These are phyloP conservation scores for Megalopta genalis DNA, from an alignment of 1,140 invertebrate genomes.

Conservation along the genomic window DNA sequence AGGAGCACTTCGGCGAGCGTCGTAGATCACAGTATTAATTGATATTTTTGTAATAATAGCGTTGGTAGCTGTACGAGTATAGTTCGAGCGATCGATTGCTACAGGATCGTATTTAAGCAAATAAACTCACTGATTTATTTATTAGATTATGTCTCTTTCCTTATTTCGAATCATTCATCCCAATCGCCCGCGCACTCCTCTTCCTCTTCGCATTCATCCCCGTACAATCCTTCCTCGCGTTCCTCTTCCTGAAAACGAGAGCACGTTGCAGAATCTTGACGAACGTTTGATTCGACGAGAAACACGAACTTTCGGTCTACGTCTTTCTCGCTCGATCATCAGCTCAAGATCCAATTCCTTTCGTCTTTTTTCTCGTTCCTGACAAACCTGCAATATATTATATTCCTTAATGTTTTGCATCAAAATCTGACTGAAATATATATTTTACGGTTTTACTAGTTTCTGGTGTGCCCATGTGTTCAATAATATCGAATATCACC, in stretches of 20 bases:
- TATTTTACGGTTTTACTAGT: no score
- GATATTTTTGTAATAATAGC: no score
- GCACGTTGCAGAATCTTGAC: background rate
- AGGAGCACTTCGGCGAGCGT: background rate
- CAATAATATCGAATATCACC: no score
- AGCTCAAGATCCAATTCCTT: constrained; percentile 58
- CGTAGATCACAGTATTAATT: background rate
- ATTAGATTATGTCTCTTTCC: background rate
- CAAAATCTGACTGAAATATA: no score
- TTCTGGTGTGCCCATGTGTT: no score
- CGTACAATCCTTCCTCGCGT: background rate
- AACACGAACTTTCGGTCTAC: constrained; percentile 24
- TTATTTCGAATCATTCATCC: background rate
- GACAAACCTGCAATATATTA: constrained; percentile 49
- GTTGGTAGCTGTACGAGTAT: no score
- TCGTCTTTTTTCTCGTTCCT: constrained; percentile 50
- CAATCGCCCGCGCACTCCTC: constrained; percentile 20
- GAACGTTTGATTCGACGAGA: background rate
- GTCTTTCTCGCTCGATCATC: constrained; percentile 38
- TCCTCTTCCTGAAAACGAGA: constrained; percentile 12
- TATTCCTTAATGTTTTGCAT: no score
- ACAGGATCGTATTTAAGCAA: background rate
- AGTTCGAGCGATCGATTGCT: background rate
- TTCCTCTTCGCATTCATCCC: background rate
- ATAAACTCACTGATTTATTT: background rate